Base-by-base conservation (phyloP, 2,888 invertebrate genomes). In the Drosophila affinis region DNA sequence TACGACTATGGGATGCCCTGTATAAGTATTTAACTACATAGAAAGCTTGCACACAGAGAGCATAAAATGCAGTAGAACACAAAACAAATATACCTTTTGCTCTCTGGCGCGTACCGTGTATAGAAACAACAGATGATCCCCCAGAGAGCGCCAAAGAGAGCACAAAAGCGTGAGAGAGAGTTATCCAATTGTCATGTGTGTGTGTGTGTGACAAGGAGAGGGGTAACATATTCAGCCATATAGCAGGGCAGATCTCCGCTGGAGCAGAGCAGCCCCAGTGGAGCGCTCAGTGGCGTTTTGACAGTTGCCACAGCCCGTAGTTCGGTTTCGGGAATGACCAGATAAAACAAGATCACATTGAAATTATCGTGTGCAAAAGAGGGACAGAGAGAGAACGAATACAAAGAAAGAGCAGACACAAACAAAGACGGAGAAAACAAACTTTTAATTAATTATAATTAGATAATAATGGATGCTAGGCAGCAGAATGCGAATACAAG, bases 61-160 rank as follows among this genome's bases (percentile, higher is more conserved):
- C 34, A 12, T 34, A 1, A 12, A 34, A 34, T 12, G 4, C 18
- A 2, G 18, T 18, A 18, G 18, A 18, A 18, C 18, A 2, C 7
- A 2, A 6, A 39, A 39, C 2, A 7, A 53, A 47, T 34, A 53
- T 53, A 65, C 69, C 55, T 65, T 72, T 67, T 62, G 52, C 18
- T 56, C 44, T 64, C n/a, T 32, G 39, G 32, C 45, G 27, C 34
- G 14, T 48, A 39, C 49, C 56, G 45, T 18, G 18, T 46, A 71
- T 53, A 57, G 46, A 72, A 79, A 60, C 75, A 59, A 54, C 55
- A 44, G 49, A 86, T 72, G 79, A 74, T 88, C 86, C 86, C 86
- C 88, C 65, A 82, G 88, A 82, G 83, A 87, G 59, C 18, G 18
- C 39, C 2, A 14, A 39, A 34, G 12, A 63, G 24, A 18, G 49